Evolutionary conservation across 2,113 vertebrate species (phyloP).

Genomic region (Psittacula cyanocephala): DNA sequence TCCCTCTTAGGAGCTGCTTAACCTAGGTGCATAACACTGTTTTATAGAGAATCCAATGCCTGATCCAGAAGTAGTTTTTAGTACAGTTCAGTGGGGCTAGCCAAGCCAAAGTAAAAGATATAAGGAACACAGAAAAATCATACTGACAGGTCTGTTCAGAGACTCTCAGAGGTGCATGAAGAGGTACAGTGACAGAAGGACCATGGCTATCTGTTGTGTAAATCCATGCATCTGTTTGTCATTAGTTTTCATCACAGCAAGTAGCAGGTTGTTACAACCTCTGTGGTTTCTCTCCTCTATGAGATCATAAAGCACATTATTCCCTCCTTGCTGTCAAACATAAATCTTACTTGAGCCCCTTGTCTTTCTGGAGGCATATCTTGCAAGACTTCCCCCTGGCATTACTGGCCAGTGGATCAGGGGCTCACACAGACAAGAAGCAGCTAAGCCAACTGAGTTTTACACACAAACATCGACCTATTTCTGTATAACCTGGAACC

Average conservation of each 20-base stretch:
- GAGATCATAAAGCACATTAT: neutral
- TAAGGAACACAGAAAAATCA: neutral
- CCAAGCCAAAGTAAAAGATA: neutral
- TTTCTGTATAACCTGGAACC: neutral
- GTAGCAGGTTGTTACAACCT: neutral
- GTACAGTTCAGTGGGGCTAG: neutral
- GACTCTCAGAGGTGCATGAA: neutral
- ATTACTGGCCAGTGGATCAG: neutral
- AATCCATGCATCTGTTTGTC: neutral
- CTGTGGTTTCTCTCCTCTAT: neutral
- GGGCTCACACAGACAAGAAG: neutral
- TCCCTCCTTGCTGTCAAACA: neutral
- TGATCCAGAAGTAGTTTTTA: neutral
- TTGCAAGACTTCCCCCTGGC: neutral
- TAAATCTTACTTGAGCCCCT: neutral
- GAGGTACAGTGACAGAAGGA: neutral
- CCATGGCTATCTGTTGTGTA: neutral
- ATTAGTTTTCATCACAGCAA: neutral
- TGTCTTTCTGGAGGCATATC: neutral
- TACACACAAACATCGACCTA: neutral
- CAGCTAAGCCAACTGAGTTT: neutral
- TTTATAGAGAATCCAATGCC: neutral
- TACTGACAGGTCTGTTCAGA: neutral
- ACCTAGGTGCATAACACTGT: slow-evolving; percentile 9
- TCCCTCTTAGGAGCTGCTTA: neutral